Conservation (phyloP, 2,888 invertebrate species). For the Gari tellinella region DNA sequence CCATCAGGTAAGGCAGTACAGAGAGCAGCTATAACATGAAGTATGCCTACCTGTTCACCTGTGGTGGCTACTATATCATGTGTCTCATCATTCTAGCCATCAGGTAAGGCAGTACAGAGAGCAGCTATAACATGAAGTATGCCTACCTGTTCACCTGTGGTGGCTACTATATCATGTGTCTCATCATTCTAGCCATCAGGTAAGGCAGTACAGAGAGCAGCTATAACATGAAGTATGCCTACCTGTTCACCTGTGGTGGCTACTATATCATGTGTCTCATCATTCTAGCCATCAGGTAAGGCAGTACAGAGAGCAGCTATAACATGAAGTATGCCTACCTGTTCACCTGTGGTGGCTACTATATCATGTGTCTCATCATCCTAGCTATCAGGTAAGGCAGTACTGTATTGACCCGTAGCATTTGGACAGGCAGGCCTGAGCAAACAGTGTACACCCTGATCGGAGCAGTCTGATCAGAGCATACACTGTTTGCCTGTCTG, state of each 20-base stretch:
- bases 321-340: slow-evolving; percentile 92
- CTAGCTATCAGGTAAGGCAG: slow-evolving; percentile 90
- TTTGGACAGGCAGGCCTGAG: too few species aligned
- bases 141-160: slow-evolving; percentile 92
- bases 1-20: slow-evolving; percentile 88
- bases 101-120: slow-evolving; percentile 88
- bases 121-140: slow-evolving; percentile 90
- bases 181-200: slow-evolving; percentile 89
- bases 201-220: too few species aligned
- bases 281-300: slow-evolving; percentile 89
- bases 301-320: too few species aligned
- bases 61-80: slow-evolving; percentile 88
- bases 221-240: slow-evolving; percentile 91
- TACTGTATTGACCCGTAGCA: too few species aligned
- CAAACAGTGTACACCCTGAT: too few species aligned
- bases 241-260: slow-evolving; percentile 90
- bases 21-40: slow-evolving; percentile 92
- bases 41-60: slow-evolving; percentile 91
- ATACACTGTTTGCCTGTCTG: too few species aligned
- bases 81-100: slow-evolving; percentile 89
- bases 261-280: slow-evolving; percentile 89
- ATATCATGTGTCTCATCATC: slow-evolving; percentile 88
- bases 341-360: slow-evolving; percentile 89
- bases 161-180: slow-evolving; percentile 88
- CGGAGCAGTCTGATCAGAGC: too few species aligned